phyloP scores from a whole-genome alignment of 2,113 vertebrate species.

The Pseudopipra pipra region DNA sequence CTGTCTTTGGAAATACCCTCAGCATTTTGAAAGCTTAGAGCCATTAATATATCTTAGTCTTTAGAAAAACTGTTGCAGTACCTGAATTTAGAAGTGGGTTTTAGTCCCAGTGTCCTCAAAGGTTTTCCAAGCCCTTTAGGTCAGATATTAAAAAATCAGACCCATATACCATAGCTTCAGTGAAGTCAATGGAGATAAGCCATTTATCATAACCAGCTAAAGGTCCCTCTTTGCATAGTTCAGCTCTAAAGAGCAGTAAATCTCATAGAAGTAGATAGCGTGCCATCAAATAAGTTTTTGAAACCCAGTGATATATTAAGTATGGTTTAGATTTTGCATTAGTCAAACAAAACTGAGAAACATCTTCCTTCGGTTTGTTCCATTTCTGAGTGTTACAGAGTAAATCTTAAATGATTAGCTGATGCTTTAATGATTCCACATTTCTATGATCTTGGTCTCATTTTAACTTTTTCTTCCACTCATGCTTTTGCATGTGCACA shows the following conservation, averaged over 20 bases:
- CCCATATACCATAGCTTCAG: neutral
- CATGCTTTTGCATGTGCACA: neutral
- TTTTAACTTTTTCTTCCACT: conserved; percentile 9
- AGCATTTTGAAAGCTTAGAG: neutral
- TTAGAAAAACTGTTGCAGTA: neutral
- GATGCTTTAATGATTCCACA: neutral
- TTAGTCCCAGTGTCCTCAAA: neutral
- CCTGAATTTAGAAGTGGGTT: neutral
- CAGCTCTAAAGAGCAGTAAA: conserved; percentile 13
- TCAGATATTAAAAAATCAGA: neutral
- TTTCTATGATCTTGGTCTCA: neutral
- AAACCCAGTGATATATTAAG: neutral
- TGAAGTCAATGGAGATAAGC: neutral
- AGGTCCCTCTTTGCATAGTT: conserved; percentile 17
- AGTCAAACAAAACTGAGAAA: conserved; percentile 8
- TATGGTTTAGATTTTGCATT: neutral
- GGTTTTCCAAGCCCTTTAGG: conserved; percentile 12
- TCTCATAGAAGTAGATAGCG: neutral
- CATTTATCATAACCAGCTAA: neutral
- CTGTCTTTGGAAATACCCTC: neutral
- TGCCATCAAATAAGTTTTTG: neutral
- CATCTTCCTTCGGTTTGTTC: neutral
- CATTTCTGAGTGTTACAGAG: neutral
- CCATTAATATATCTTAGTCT: neutral
- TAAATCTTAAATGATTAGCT: neutral